phyloP scores from a whole-genome alignment of 2,113 vertebrate genomes.

The Sakesphorus luctuosus region DNA sequence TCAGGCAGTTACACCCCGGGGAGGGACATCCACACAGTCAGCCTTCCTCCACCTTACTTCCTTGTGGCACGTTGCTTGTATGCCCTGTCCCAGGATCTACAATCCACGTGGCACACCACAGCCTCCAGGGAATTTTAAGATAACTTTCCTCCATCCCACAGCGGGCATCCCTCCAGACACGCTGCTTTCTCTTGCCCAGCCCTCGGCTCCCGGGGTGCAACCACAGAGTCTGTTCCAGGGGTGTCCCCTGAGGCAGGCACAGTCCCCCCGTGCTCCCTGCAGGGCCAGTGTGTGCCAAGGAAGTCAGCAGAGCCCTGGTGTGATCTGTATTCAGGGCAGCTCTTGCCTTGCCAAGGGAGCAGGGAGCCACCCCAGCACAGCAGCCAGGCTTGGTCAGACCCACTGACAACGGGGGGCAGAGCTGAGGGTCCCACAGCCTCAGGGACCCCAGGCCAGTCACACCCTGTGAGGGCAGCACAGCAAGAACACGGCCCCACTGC shows the following conservation, averaged over 20 bases:
- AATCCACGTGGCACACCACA: not conserved
- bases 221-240: fast-evolving
- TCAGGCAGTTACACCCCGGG: not conserved
- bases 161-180: not conserved
- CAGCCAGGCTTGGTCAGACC: fast-evolving
- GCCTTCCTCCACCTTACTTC: not conserved
- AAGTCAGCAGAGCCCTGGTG: not conserved
- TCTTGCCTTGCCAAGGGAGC: not conserved
- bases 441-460: not conserved
- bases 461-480: not conserved
- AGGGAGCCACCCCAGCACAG: not conserved
- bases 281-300: not conserved
- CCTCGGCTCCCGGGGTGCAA: fast-evolving
- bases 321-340: not conserved
- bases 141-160: not conserved
- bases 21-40: fast-evolving
- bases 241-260: fast-evolving
- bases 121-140: not conserved
- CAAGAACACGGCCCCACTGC: not conserved
- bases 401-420: not conserved
- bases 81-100: not conserved
- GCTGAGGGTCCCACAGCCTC: fast-evolving
- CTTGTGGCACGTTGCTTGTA: fast-evolving
- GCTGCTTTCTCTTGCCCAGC: not conserved
- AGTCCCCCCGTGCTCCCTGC: fast-evolving